phyloP scores from a whole-genome alignment of 2,888 invertebrate species.

The Muschampia staudingeri region DNA sequence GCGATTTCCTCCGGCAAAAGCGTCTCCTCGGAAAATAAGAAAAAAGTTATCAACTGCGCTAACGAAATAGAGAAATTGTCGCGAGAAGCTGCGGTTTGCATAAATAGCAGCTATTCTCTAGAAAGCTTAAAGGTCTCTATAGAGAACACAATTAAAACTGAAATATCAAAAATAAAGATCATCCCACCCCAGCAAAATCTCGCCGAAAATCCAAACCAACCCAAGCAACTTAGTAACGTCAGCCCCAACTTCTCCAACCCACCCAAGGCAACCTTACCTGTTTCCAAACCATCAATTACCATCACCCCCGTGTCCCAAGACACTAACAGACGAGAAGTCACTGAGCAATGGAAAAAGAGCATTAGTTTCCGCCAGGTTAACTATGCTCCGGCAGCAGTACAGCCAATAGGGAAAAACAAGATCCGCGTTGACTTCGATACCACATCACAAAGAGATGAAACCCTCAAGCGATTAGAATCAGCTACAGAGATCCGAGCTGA shows the following conservation, averaged over 20 bases:
- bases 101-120: background rate
- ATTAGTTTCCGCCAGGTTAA: background rate
- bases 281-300: background rate
- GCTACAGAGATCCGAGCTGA: background rate
- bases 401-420: background rate
- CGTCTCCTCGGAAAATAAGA: background rate
- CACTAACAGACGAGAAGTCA: background rate
- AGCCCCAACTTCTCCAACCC: background rate
- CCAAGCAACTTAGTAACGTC: background rate
- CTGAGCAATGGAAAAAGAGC: background rate
- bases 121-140: background rate
- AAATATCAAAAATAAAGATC: background rate
- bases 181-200: background rate
- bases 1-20: background rate
- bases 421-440: background rate
- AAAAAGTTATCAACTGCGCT: background rate
- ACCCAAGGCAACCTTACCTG: background rate
- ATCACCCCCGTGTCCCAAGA: background rate
- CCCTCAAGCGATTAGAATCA: background rate
- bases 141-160: background rate
- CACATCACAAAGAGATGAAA: background rate
- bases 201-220: too few relatives aligned
- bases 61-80: background rate
- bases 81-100: background rate
- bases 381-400: background rate